Evolutionary conservation across 2,797 vertebrate species (phyloP).

Genomic region (Avahi laniger): DNA sequence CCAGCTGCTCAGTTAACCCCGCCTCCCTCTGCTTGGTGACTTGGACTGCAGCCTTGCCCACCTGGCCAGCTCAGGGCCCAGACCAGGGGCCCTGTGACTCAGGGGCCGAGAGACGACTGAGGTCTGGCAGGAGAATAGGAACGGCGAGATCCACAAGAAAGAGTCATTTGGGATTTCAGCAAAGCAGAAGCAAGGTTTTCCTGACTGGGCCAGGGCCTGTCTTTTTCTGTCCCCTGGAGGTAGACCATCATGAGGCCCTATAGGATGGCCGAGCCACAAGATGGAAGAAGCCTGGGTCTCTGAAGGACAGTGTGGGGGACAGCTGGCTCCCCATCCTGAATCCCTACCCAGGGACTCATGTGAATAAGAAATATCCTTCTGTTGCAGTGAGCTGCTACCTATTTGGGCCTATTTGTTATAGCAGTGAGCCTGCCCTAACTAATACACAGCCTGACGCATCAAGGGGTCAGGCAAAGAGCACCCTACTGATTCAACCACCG

Average conservation of each 20-base stretch:
- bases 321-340: not conserved
- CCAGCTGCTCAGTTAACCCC: slow-evolving; percentile 84
- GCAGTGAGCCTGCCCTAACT: not conserved
- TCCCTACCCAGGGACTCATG: not conserved
- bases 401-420: not conserved
- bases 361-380: not conserved
- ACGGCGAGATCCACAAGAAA: not conserved
- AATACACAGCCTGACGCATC: not conserved
- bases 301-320: not conserved
- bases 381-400: too few relatives aligned
- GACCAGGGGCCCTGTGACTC: not conserved
- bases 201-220: not conserved
- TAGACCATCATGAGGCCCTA: not conserved
- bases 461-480: not conserved
- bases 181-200: not conserved
- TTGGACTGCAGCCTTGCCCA: slow-evolving; percentile 65
- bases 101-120: not conserved
- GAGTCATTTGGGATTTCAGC: not conserved
- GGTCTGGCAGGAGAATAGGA: not conserved
- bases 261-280: not conserved
- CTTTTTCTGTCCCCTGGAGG: not conserved
- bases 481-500: not conserved
- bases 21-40: slow-evolving; percentile 63
- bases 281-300: not conserved
- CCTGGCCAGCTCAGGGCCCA: not conserved